Percentiles rank a stretch among this genome's conserved stretches.
Evolutionary conservation across 2,888 invertebrate genomes (phyloP).

Genomic region (Himalopsyche japonica): DNA sequence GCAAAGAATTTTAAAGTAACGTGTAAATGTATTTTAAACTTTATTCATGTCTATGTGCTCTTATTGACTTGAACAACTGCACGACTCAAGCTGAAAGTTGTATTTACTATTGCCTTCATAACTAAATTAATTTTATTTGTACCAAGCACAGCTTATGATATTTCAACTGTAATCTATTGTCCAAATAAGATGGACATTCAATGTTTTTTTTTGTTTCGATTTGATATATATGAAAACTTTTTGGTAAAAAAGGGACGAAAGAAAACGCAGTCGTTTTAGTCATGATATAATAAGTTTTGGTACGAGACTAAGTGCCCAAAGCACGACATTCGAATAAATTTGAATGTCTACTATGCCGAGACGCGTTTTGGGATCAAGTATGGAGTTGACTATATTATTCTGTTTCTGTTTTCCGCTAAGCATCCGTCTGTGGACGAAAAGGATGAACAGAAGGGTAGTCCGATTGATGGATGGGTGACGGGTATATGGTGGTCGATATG

Average conservation of each 20-base stretch:
- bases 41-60: no score
- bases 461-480: not conserved
- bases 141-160: not conserved
- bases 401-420: not conserved
- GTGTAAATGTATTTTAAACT: no score
- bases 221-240: not conserved
- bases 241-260: not conserved
- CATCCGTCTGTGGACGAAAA: not conserved
- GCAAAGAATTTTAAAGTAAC: no score
- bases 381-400: not conserved
- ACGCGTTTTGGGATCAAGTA: not conserved
- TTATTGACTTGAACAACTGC: no score
- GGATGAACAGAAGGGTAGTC: not conserved
- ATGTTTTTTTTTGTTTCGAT: slow-evolving; percentile 13
- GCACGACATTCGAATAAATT: slow-evolving; percentile 38
- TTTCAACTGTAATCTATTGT: slow-evolving; percentile 13
- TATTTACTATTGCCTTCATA: no score
- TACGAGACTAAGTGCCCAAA: slow-evolving; percentile 21
- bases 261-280: not conserved
- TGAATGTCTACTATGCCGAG: slow-evolving; percentile 29
- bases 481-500: not conserved
- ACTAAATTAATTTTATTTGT: not conserved
- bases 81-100: no score
- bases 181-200: slow-evolving; percentile 21
- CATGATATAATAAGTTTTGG: slow-evolving; percentile 28